A percentile compares a stretch with the other conserved stretches of the same genome.
Conservation (phyloP, 2,888 invertebrate species). For the Corythucha ciliata region DNA sequence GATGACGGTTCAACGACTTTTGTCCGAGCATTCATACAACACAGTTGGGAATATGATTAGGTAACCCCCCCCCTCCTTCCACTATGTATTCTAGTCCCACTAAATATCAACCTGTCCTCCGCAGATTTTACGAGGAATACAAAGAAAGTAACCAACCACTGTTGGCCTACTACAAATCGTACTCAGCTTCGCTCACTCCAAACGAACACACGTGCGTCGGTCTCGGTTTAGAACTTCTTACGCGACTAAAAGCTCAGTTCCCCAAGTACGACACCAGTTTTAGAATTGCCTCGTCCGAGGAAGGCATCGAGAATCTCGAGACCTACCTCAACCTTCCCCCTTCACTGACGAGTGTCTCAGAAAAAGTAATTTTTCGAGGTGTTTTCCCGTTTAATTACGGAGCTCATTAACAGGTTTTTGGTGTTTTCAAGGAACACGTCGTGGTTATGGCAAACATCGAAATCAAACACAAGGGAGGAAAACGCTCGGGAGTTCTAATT, state of each 20-base stretch:
- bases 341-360: not conserved
- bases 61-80: slow-evolving; percentile 30
- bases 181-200: slow-evolving; percentile 65
- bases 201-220: slow-evolving; percentile 84
- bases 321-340: slow-evolving; percentile 44
- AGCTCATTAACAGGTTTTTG: no score
- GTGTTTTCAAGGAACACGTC: slow-evolving; percentile 37
- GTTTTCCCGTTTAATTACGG: slow-evolving; percentile 10
- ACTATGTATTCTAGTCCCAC: slow-evolving; percentile 3
- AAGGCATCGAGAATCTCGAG: slow-evolving; percentile 47
- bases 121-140: slow-evolving; percentile 49
- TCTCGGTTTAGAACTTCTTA: slow-evolving; percentile 68
- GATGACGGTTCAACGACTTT: slow-evolving; percentile 64
- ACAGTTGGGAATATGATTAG: slow-evolving; percentile 75
- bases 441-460: slow-evolving; percentile 53
- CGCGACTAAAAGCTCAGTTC: slow-evolving; percentile 51
- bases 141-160: slow-evolving; percentile 55
- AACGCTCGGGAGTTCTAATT: slow-evolving; percentile 65
- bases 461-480: slow-evolving; percentile 52
- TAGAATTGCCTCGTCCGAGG: slow-evolving; percentile 78
- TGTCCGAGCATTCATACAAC: slow-evolving; percentile 80
- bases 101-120: slow-evolving; percentile 3
- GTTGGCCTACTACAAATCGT: slow-evolving; percentile 63
- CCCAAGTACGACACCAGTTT: slow-evolving; percentile 53
- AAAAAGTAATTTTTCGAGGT: slow-evolving; percentile 38